These are phyloP conservation scores for Seriola aureovittata DNA, from an alignment of 2,113 vertebrate species.

Conservation along the genomic window DNA sequence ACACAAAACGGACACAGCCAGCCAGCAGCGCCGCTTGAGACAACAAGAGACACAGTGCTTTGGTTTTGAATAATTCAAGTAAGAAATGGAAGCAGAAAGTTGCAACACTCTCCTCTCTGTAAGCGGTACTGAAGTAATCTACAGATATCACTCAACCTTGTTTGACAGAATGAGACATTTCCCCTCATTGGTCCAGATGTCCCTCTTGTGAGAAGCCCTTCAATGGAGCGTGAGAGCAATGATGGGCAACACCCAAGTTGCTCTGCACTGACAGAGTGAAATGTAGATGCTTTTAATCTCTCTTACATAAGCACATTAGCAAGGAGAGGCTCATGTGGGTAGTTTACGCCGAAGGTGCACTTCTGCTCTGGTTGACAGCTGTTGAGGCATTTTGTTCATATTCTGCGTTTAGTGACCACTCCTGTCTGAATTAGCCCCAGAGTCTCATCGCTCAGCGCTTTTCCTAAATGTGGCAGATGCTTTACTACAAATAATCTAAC, in stretches of 20 bases:
- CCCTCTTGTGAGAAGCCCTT: constrained; percentile 30
- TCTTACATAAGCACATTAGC: constrained; percentile 65
- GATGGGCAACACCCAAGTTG: constrained; percentile 42
- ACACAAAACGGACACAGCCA: constrained; percentile 39
- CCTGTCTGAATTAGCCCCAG: constrained; percentile 13
- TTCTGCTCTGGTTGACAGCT: constrained; percentile 37
- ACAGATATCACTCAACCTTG: constrained; percentile 64
- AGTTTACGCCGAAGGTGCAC: constrained; percentile 46
- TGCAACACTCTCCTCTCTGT: constrained; percentile 17
- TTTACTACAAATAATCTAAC: constrained; percentile 3
- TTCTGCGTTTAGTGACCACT: constrained; percentile 28
- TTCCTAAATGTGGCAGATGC: constrained; percentile 11
- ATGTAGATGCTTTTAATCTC: constrained; percentile 56
- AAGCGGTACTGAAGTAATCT: constrained; percentile 31
- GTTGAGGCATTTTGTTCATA: constrained; percentile 26
- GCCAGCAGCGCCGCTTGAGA: constrained; percentile 2
- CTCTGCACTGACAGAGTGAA: constrained; percentile 44
- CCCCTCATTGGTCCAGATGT: constrained; percentile 58
- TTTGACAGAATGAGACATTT: constrained; percentile 65
- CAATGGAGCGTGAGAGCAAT: constrained; percentile 50
- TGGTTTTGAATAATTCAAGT: constrained; percentile 15
- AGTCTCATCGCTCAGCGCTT: background rate
- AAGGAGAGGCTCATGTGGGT: constrained; percentile 32
- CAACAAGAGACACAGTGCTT: background rate
- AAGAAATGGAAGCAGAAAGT: constrained; percentile 35